Conservation (phyloP, 2,797 vertebrate genomes). For the Linurgus olivaceus region DNA sequence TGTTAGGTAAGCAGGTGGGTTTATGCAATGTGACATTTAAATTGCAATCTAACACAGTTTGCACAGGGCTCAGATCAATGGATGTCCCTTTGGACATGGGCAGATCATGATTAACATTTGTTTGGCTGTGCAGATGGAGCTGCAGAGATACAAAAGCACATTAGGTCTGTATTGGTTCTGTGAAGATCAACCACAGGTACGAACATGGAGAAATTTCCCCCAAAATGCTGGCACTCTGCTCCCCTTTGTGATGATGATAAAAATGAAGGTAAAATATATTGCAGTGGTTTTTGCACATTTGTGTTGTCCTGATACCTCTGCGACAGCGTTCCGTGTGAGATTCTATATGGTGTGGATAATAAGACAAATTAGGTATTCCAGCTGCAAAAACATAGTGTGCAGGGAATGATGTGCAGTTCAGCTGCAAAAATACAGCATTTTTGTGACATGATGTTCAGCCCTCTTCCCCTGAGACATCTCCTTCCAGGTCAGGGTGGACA, state of each 20-base stretch:
- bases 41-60: neutral
- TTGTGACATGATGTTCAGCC: neutral
- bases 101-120: neutral
- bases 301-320: neutral
- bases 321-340: neutral
- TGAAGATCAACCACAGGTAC: neutral
- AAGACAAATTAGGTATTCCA: constrained; percentile 41
- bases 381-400: constrained; percentile 53
- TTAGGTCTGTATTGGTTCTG: neutral
- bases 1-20: neutral
- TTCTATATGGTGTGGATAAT: neutral
- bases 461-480: neutral
- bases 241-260: fast-evolving
- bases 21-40: neutral
- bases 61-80: neutral
- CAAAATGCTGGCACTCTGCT: neutral
- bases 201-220: neutral
- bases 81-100: neutral
- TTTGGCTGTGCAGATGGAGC: neutral
- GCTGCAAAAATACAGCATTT: constrained; percentile 42
- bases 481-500: neutral
- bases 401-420: constrained; percentile 3
- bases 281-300: neutral
- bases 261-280: neutral
- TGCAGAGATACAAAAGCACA: neutral